Percentiles rank a stretch among this genome's conserved stretches.
Conservation (phyloP, 2,888 invertebrate species). For the Ochlodes sylvanus region DNA sequence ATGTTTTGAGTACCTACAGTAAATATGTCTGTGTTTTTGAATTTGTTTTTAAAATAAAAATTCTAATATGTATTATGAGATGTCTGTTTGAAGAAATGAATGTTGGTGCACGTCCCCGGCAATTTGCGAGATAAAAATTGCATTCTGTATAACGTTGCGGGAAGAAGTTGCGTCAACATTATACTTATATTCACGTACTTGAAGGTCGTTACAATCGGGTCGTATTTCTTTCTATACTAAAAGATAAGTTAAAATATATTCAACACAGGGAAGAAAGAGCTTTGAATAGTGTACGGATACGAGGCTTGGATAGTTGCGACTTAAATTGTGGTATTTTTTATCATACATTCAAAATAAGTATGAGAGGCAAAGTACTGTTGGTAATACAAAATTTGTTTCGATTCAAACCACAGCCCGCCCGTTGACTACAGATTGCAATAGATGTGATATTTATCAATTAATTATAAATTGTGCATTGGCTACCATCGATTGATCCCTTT, state of each 20-base stretch:
- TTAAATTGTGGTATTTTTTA: too few relatives aligned
- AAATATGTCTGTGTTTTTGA: background rate
- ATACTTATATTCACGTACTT: background rate
- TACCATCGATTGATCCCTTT: too few relatives aligned
- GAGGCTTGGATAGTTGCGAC: too few relatives aligned
- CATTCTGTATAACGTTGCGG: slow-evolving; percentile 4
- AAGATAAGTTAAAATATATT: background rate
- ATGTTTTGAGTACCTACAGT: too few relatives aligned
- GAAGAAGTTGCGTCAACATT: slow-evolving; percentile 16
- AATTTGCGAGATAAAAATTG: slow-evolving; percentile 12
- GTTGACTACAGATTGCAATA: too few relatives aligned
- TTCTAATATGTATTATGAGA: slow-evolving; percentile 14
- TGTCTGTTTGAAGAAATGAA: slow-evolving; percentile 9
- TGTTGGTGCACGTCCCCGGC: background rate
- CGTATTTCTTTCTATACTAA: slow-evolving; percentile 9
- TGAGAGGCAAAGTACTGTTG: too few relatives aligned
- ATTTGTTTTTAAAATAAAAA: slow-evolving; percentile 2
- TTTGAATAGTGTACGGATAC: too few relatives aligned
- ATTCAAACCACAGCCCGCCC: too few relatives aligned
- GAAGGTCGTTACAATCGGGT: slow-evolving; percentile 23
- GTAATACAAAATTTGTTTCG: too few relatives aligned
- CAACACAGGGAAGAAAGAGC: background rate
- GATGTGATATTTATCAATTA: too few relatives aligned
- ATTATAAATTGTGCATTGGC: too few relatives aligned
- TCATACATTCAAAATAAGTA: too few relatives aligned